Percentiles rank a stretch among this genome's conserved stretches.
These are phyloP conservation scores for Parus major DNA, from an alignment of 2,113 vertebrate species.

Conservation along the genomic window DNA sequence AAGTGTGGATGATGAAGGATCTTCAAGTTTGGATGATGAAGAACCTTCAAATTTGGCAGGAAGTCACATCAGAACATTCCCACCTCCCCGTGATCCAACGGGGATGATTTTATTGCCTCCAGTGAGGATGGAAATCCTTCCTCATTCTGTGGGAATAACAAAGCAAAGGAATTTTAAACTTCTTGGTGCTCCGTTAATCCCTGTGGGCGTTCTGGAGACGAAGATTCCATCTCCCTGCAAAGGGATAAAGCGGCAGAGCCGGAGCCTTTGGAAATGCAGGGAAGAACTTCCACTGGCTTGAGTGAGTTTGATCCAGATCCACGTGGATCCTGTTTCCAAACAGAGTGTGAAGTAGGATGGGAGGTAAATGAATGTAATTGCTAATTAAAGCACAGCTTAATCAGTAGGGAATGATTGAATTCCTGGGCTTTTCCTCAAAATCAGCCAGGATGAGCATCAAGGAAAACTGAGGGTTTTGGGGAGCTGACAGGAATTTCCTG, in stretches of 20 bases:
- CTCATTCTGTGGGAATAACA: neutral
- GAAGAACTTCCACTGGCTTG: rapidly evolving
- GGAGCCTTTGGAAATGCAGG: neutral
- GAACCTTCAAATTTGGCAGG: neutral
- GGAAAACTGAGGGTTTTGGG: neutral
- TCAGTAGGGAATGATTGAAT: neutral
- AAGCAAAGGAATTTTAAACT: neutral
- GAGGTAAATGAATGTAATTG: too few relatives aligned
- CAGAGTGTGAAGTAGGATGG: rapidly evolving
- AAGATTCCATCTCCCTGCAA: neutral
- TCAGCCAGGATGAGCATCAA: neutral
- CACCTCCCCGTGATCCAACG: neutral
- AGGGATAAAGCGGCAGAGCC: neutral
- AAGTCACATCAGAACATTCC: rapidly evolving
- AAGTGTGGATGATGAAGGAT: neutral
- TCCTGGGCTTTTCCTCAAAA: neutral
- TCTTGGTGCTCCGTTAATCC: rapidly evolving
- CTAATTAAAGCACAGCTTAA: neutral
- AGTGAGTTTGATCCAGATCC: neutral
- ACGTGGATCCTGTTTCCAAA: neutral
- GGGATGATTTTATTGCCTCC: neutral
- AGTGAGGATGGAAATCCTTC: neutral
- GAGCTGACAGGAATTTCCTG: neutral
- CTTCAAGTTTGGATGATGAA: neutral
- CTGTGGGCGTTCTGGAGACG: neutral